Evolutionary conservation across 2,797 vertebrate species (phyloP).

Genomic region (Muscicapa comitata): DNA sequence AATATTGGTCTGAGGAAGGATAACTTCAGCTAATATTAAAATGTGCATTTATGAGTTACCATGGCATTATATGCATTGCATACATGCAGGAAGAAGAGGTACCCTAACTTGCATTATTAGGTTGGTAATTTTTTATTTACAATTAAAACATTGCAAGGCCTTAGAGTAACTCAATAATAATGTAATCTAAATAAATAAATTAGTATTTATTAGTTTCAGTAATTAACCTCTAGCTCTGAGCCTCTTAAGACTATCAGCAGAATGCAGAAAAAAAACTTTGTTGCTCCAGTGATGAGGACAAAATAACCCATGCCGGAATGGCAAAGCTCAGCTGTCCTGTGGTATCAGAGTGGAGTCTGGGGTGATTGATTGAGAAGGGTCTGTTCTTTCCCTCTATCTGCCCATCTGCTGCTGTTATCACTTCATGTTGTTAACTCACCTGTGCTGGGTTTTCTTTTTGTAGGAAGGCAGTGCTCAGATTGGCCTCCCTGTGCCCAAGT

Average conservation of each 20-base stretch:
- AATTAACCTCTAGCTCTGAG: not conserved
- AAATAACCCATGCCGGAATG: not conserved
- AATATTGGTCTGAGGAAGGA: not conserved
- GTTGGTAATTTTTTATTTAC: not conserved
- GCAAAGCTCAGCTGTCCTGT: not conserved
- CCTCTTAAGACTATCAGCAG: not conserved
- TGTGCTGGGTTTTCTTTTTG: not conserved
- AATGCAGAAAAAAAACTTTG: not conserved
- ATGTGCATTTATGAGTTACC: not conserved
- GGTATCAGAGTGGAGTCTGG: not conserved
- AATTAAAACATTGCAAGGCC: not conserved
- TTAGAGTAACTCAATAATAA: not conserved
- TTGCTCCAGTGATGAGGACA: not conserved
- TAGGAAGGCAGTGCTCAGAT: conserved; percentile 86
- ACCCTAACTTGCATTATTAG: not conserved
- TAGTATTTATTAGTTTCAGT: not conserved
- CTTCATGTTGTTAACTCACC: not conserved
- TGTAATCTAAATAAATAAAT: not conserved
- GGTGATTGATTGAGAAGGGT: not conserved
- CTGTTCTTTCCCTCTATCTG: not conserved
- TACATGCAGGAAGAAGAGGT: not conserved
- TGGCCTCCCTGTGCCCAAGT: conserved; percentile 85
- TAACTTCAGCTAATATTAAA: not conserved
- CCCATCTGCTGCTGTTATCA: not conserved
- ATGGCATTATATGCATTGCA: not conserved